phyloP scores from a whole-genome alignment of 2,888 invertebrate species.

The Mythimna lalbum region DNA sequence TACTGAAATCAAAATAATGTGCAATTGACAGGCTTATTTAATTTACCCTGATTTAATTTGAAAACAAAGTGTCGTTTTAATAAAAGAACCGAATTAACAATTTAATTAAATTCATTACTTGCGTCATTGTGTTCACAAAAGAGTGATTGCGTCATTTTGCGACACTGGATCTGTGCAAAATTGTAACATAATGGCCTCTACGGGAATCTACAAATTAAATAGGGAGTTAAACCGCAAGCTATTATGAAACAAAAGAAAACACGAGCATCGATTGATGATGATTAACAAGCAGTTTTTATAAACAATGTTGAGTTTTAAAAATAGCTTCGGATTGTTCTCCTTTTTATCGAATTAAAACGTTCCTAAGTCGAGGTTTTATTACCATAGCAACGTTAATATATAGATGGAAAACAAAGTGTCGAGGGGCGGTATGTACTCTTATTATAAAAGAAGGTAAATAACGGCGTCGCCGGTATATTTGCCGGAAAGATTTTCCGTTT shows the following conservation, averaged over 20 bases:
- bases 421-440: slow-evolving; percentile 56
- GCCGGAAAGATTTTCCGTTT: slow-evolving; percentile 86
- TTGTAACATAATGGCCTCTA: slow-evolving; percentile 71
- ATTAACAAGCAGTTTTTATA: slow-evolving; percentile 65
- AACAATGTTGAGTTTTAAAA: slow-evolving; percentile 58
- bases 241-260: slow-evolving; percentile 71
- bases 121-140: slow-evolving; percentile 71
- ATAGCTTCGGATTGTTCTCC: slow-evolving; percentile 35
- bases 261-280: slow-evolving; percentile 68
- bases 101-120: slow-evolving; percentile 71
- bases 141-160: slow-evolving; percentile 74
- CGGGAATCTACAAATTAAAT: slow-evolving; percentile 74
- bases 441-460: slow-evolving; percentile 75
- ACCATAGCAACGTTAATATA: slow-evolving; percentile 66
- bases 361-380: slow-evolving; percentile 59
- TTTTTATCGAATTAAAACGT: slow-evolving; percentile 45
- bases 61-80: slow-evolving; percentile 50
- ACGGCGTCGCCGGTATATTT: slow-evolving; percentile 81
- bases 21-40: not conserved
- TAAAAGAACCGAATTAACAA: slow-evolving; percentile 68
- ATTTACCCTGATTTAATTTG: slow-evolving; percentile 13
- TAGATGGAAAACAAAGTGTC: slow-evolving; percentile 65
- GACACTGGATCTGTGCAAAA: slow-evolving; percentile 70
- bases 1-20: slow-evolving; percentile 4
- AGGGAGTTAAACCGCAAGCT: slow-evolving; percentile 66